Evolutionary conservation across 2,113 vertebrate genomes (phyloP), one percentile per base, ranked within the genome.

Genomic region (Gadus macrocephalus): DNA sequence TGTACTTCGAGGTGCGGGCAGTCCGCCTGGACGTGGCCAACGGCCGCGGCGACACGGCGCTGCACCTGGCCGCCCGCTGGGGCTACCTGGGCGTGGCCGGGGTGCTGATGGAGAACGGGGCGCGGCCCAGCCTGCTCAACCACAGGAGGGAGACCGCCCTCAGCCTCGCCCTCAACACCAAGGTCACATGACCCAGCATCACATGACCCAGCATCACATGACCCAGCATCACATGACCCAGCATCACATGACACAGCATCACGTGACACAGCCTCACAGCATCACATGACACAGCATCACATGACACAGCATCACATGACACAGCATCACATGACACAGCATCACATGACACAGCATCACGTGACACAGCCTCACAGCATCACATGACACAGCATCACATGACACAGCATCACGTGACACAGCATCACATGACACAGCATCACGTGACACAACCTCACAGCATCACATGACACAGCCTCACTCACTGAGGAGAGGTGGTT

Each of bases 51-150:
- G 96, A 99, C 85, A 93, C 96, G 0, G 89, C 96, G 2, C 90
- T 99, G 17, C 97, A 99, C 86, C 87, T 96, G 7, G 95, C 96
- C 12, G 91, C 97, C 0, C 95, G 97, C 0, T 99, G 97, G 97
- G 97, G 97, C 63, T 98, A 98, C 20, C 95, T 97, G 63, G 92
- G 94, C 20, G 94, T 99, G 86, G 94, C 99, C 55, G 92, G 93
- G 80, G 95, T 96, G 25, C 86, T 99, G 76, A 78, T 99, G 81
- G 95, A 98, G 81, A 98, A 98, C 0, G 94, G 95, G 8, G 96
- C 97, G 1, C 90, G 89, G 74, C 92, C 92, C 0, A 77, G 89
- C 58, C 42, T 92, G 70, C 84, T 87, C 69, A 99, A 99, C 90
- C 89, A 91, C 61, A 92, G 85, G 89, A 94, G 93, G 53, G 94